phyloP scores from a whole-genome alignment of 2,113 vertebrate species.

The Gorilla gorilla region DNA sequence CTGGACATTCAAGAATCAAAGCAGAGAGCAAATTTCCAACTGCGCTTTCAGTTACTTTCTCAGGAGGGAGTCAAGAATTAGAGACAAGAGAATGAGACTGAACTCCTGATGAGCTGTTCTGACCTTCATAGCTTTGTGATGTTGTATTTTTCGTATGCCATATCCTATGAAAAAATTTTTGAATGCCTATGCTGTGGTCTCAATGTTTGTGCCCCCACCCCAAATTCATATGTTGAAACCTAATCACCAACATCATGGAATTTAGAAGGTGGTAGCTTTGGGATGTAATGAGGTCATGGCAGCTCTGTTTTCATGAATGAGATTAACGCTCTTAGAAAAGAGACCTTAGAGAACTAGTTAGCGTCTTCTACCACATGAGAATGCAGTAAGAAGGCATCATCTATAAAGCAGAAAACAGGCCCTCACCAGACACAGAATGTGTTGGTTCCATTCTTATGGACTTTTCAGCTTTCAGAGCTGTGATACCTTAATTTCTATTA shows the following conservation, averaged over 20 bases:
- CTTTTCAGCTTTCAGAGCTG: too few species aligned
- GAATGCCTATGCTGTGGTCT: background rate
- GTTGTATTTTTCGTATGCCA: background rate
- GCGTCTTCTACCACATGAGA: background rate
- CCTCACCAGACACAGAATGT: background rate
- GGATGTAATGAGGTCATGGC: background rate
- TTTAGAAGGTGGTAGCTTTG: background rate
- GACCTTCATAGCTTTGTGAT: background rate
- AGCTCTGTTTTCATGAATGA: background rate
- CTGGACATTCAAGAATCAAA: constrained; percentile 48
- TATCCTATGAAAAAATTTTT: background rate
- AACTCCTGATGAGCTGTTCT: background rate
- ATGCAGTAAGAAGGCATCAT: background rate
- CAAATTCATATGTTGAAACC: background rate
- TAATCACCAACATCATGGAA: background rate
- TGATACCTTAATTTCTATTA: background rate
- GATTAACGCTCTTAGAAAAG: background rate
- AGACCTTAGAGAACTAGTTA: background rate
- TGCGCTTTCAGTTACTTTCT: background rate
- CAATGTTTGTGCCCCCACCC: rapidly evolving
- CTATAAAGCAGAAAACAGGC: background rate
- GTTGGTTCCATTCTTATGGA: background rate
- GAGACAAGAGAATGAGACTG: background rate
- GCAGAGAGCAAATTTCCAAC: constrained; percentile 31
- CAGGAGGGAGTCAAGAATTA: constrained; percentile 29